Percentiles rank a stretch among this genome's conserved stretches.
phyloP scores from a whole-genome alignment of 2,113 vertebrate genomes.

The Thermophis baileyi region DNA sequence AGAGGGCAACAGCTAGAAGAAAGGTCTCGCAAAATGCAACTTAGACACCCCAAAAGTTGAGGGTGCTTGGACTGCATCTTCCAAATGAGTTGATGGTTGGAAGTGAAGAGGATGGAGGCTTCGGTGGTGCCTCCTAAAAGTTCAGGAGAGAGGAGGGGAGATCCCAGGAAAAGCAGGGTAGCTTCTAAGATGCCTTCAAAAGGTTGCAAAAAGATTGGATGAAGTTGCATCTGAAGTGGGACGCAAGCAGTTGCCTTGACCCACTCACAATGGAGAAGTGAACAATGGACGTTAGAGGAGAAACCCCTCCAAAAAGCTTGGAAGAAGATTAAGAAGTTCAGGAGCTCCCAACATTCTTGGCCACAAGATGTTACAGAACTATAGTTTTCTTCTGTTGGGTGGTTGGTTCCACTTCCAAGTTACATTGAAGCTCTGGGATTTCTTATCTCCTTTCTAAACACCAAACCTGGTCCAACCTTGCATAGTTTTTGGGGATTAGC shows the following conservation, averaged over 20 bases:
- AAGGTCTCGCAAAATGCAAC: not conserved
- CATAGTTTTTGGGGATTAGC: not conserved
- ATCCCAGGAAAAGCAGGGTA: not conserved
- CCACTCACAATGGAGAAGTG: not conserved
- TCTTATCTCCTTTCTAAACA: not conserved
- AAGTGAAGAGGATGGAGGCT: not conserved
- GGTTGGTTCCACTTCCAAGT: not conserved
- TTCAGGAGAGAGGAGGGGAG: not conserved
- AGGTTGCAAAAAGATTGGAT: not conserved
- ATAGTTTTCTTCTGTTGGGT: not conserved
- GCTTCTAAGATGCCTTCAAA: not conserved
- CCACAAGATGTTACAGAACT: not conserved
- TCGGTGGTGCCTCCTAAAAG: not conserved
- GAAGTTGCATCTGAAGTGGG: not conserved
- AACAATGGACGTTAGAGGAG: not conserved
- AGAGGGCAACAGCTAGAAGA: not conserved
- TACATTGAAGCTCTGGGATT: not conserved
- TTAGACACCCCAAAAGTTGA: not conserved
- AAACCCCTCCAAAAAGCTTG: not conserved
- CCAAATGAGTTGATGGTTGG: not conserved
- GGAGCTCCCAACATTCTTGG: not conserved
- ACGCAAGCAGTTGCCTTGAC: not conserved
- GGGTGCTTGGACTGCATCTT: not conserved
- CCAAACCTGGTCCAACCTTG: not conserved
- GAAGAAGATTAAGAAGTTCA: not conserved